Conservation (phyloP, 2,797 vertebrate genomes). For the Poecilia wingei region DNA sequence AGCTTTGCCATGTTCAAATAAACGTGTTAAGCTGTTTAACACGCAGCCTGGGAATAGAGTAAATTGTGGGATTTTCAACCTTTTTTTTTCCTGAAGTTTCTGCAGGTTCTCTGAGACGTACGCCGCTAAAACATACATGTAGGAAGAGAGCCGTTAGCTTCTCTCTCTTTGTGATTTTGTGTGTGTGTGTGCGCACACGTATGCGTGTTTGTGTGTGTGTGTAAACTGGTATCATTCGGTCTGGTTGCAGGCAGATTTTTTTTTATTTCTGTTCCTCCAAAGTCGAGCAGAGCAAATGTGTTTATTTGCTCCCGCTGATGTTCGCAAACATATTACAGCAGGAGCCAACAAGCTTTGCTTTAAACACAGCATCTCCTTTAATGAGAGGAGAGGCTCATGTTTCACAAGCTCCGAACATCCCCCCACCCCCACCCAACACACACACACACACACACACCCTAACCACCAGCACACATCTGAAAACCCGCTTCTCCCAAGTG, state of each 20-base stretch:
- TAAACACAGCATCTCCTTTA: slow-evolving; percentile 78
- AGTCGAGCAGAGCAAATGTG: slow-evolving; percentile 61
- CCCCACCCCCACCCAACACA: neutral
- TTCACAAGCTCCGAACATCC: slow-evolving; percentile 63
- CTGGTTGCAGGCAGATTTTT: slow-evolving; percentile 57
- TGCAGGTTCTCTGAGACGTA: slow-evolving; percentile 43
- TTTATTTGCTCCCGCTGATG: slow-evolving; percentile 76
- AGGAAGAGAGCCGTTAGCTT: slow-evolving; percentile 56
- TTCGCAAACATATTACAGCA: slow-evolving; percentile 78
- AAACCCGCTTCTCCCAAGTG: slow-evolving; percentile 69
- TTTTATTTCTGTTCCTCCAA: slow-evolving; percentile 66
- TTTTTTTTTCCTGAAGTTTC: slow-evolving; percentile 54
- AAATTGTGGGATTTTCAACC: slow-evolving; percentile 68
- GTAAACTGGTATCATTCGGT: slow-evolving; percentile 73
- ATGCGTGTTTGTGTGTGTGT: slow-evolving; percentile 1
- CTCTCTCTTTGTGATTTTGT: slow-evolving; percentile 60
- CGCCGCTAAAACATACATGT: slow-evolving; percentile 51
- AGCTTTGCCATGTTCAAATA: slow-evolving; percentile 68
- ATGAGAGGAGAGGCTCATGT: slow-evolving; percentile 78
- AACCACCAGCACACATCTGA: slow-evolving; percentile 50
- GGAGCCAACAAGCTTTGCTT: slow-evolving; percentile 77
- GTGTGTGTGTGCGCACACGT: too few relatives aligned
- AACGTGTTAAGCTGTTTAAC: slow-evolving; percentile 73
- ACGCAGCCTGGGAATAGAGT: slow-evolving; percentile 71
- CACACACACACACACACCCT: too few relatives aligned